Percentiles rank a stretch among this genome's conserved stretches.
These are phyloP conservation scores for Lytechinus pictus DNA, from an alignment of 35 echinoderm and acorn worm species.

Conservation along the genomic window DNA sequence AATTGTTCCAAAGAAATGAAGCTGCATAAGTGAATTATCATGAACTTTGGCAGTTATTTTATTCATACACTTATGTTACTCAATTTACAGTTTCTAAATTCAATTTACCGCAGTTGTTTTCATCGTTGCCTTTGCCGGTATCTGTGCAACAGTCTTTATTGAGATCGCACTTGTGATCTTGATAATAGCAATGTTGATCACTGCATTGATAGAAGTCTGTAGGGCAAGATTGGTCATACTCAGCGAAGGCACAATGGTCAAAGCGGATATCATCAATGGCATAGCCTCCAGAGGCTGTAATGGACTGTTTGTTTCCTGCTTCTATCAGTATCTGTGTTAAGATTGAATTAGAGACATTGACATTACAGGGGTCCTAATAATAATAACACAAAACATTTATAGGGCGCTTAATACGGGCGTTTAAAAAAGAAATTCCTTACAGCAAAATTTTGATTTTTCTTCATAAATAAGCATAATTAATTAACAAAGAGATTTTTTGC, in stretches of 20 bases:
- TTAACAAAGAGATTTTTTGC: no score
- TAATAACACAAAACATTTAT: neutral
- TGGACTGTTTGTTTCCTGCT: conserved; percentile 60
- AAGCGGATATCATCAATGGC: conserved; percentile 89
- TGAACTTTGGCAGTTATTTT: no score
- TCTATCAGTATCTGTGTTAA: conserved; percentile 66
- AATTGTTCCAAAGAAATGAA: no score
- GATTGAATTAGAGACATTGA: neutral
- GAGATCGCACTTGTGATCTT: conserved; percentile 64
- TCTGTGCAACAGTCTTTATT: conserved; percentile 71
- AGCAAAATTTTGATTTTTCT: no score
- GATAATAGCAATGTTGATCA: conserved; percentile 69
- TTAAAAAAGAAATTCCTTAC: no score
- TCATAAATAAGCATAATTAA: no score
- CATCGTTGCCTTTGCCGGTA: conserved; percentile 60
- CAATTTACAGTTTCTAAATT: no score
- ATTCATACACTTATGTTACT: no score
- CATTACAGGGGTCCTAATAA: neutral
- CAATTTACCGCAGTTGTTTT: conserved; percentile 70
- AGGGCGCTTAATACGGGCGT: no score
- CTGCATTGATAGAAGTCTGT: conserved; percentile 54
- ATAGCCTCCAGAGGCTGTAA: conserved; percentile 57
- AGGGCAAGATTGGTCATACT: conserved; percentile 2
- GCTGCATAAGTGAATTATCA: no score
- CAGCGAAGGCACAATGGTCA: conserved; percentile 72